Conservation (phyloP, 2,113 vertebrate species). For the Picathartes gymnocephalus region DNA sequence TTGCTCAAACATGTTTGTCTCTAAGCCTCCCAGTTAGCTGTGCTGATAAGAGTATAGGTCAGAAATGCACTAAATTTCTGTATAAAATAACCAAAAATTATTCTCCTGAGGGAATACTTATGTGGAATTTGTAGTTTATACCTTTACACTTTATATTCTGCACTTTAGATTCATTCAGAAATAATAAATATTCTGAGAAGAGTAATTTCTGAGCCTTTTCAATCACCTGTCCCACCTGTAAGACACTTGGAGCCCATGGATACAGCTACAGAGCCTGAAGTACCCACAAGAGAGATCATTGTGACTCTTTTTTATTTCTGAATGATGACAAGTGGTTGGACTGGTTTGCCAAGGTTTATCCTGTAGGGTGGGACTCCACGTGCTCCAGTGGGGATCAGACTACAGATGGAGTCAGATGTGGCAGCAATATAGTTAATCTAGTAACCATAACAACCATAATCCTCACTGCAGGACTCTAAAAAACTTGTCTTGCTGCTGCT, state of each 20-base stretch:
- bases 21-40: background rate
- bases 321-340: background rate
- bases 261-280: background rate
- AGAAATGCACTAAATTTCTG: background rate
- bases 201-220: background rate
- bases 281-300: rapidly evolving
- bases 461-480: background rate
- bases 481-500: background rate
- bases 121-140: background rate
- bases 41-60: background rate
- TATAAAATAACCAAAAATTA: background rate
- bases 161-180: background rate
- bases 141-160: background rate
- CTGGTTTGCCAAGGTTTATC: background rate
- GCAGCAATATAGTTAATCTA: background rate
- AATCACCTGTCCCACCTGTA: background rate
- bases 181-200: background rate
- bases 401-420: background rate
- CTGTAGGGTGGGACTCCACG: background rate
- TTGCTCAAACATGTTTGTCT: background rate
- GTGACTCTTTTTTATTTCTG: background rate
- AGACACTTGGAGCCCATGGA: background rate
- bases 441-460: background rate
- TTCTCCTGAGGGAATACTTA: background rate
- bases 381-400: background rate